Base-by-base conservation (phyloP, 2,888 invertebrate species). In the Blastobasis lacticolella region DNA sequence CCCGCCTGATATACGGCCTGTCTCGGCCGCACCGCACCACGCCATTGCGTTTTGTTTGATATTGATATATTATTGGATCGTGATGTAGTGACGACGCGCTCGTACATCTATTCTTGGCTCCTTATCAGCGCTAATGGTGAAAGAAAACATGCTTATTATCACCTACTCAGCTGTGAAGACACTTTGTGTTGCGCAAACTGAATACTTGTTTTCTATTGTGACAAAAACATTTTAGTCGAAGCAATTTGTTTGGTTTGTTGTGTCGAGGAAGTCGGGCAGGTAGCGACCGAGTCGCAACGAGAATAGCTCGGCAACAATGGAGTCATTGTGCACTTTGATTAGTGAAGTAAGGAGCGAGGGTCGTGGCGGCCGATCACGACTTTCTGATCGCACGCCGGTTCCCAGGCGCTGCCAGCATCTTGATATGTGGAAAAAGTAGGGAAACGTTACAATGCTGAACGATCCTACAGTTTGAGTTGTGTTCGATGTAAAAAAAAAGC, bases 291-390 rank as follows among this genome's bases (percentile, higher is more conserved):
- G 73, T 75, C 71, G 63, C 66, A 65, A 66, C 71, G 69, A 37
- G 10, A 75, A 74, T 73, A 75, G 66, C 61, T 62, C 61, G 58
- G 63, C 68, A 76, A 81, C 80, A 81, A 81, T 82, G 68, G 73
- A 76, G 71, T 74, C 72, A 79, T 81, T 81, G 81, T 81, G 69
- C 67, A 70, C 66, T 74, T 79, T 76, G 75, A 80, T 79, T 75
- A 77, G 76, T 69, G 75, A 76, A 78, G 75, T 75, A 75, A 75
- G 69, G 71, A 64, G 65, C 71, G 63, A 67, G 69, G 61, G 73
- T 76, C 80, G 81, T 81, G 81, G 71, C 71, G 63, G 63, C 65
- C 71, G 75, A 75, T 79, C 83, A 81, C 83, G 82, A 83, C 75
- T 78, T 71, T 73, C 70, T 65, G 74, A 73, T 79, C 81, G 75